Conservation (phyloP, 2,888 invertebrate genomes). For the Athalia cordata region DNA sequence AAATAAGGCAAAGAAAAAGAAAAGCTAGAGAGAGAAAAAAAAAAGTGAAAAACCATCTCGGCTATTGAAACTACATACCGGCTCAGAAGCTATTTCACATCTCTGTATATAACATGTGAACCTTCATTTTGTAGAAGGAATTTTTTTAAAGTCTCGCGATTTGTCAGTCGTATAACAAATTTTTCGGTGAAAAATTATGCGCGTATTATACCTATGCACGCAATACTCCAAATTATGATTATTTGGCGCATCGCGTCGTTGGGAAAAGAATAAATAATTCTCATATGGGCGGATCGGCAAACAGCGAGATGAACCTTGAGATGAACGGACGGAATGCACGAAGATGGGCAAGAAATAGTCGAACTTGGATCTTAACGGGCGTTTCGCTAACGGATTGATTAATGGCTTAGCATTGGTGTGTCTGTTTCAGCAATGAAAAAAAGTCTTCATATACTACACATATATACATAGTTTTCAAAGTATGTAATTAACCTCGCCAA, state of each 20-base stretch:
- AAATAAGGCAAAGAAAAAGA: background rate
- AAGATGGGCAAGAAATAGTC: conserved; percentile 44
- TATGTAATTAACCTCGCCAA: conserved; percentile 51
- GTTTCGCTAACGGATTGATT: conserved; percentile 53
- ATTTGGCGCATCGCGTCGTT: no score
- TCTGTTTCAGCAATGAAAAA: conserved; percentile 47
- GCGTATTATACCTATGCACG: no score
- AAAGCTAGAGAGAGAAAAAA: background rate
- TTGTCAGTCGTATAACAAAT: background rate
- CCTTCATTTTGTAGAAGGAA: background rate
- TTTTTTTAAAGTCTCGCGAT: background rate
- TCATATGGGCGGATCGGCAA: no score
- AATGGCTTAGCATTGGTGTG: conserved; percentile 49
- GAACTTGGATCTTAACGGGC: conserved; percentile 51
- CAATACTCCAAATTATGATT: no score
- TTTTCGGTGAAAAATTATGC: no score
- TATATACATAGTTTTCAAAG: conserved; percentile 43
- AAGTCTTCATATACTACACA: conserved; percentile 47
- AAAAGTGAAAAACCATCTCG: background rate
- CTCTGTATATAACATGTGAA: conserved; percentile 7
- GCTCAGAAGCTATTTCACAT: background rate
- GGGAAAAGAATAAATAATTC: no score
- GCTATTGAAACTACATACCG: conserved; percentile 18
- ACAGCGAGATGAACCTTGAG: no score
- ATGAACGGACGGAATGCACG: conserved; percentile 44